A percentile compares a stretch with the other conserved stretches of the same genome.
These are phyloP conservation scores for Cybosia mesomella DNA, from an alignment of 2,888 invertebrate genomes.

Conservation along the genomic window DNA sequence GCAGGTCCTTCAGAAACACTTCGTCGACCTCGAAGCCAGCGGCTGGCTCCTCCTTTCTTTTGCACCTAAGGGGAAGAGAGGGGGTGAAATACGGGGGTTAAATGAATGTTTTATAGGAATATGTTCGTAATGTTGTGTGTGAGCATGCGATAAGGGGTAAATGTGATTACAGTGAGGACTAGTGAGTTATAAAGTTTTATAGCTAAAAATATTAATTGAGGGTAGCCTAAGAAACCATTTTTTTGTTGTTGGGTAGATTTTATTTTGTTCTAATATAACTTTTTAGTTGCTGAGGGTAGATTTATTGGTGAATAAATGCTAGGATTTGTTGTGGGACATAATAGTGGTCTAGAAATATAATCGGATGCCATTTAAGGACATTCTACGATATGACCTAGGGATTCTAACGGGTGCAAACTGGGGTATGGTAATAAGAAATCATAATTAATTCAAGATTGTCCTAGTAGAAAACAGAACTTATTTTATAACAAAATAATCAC, in stretches of 20 bases:
- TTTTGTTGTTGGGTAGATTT: too few relatives aligned
- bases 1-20: conserved; percentile 74
- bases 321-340: not conserved
- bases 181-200: not conserved
- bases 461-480: not conserved
- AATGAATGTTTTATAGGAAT: conserved; percentile 29
- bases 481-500: not conserved
- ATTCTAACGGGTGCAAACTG: conserved; percentile 54
- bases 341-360: conserved; percentile 56
- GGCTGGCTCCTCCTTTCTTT: conserved; percentile 71
- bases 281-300: not conserved
- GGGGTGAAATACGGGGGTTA: conserved; percentile 44
- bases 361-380: conserved; percentile 73
- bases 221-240: not conserved
- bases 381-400: conserved; percentile 67
- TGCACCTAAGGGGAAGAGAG: conserved; percentile 69
- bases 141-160: not conserved
- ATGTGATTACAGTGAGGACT: not conserved
- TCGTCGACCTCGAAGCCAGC: conserved; percentile 78
- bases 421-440: conserved; percentile 47
- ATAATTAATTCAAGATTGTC: conserved; percentile 31
- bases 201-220: not conserved
- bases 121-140: not conserved
- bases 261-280: not conserved
- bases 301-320: too few relatives aligned